Evolutionary conservation across 2,888 invertebrate genomes (phyloP).

Genomic region (Alsophila aescularia): DNA sequence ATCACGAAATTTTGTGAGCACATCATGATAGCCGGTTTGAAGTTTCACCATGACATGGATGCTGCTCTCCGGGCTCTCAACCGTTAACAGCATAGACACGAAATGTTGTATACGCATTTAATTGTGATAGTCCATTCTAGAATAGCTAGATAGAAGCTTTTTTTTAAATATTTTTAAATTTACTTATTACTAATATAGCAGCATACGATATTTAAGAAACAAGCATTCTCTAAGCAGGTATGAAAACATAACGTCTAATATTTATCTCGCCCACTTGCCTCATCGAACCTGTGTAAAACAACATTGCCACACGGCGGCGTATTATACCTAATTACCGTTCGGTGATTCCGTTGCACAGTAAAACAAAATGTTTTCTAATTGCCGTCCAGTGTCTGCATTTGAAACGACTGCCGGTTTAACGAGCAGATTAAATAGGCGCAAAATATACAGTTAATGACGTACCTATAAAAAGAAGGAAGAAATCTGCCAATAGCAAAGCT

Average conservation of each 20-base stretch:
- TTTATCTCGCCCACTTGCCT: conserved; percentile 7
- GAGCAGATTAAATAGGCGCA: conserved; percentile 62
- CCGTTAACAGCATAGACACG: no score
- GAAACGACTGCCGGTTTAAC: conserved; percentile 54
- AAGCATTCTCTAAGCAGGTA: conserved; percentile 15
- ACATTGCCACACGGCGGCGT: conserved; percentile 10
- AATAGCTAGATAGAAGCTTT: no score
- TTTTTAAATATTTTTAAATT: no score
- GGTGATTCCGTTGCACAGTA: conserved; percentile 21
- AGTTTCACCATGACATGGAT: no score
- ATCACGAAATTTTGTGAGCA: no score
- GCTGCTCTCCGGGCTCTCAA: no score
- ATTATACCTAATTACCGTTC: conserved; percentile 17
- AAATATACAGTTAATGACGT: conserved; percentile 77
- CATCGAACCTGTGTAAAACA: conserved; percentile 8
- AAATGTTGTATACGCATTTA: no score
- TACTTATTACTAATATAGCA: conserved; percentile 15
- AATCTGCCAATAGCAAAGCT: conserved; percentile 82
- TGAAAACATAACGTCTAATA: conserved; percentile 18
- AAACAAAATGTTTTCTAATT: conserved; percentile 41
- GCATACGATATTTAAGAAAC: conserved; percentile 23
- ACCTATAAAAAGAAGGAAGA: conserved; percentile 73
- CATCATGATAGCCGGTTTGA: no score
- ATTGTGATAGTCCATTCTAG: no score
- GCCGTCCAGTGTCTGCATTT: conserved; percentile 45